phyloP scores from a whole-genome alignment of 2,888 invertebrate genomes.

The Invenusta paracnida region DNA sequence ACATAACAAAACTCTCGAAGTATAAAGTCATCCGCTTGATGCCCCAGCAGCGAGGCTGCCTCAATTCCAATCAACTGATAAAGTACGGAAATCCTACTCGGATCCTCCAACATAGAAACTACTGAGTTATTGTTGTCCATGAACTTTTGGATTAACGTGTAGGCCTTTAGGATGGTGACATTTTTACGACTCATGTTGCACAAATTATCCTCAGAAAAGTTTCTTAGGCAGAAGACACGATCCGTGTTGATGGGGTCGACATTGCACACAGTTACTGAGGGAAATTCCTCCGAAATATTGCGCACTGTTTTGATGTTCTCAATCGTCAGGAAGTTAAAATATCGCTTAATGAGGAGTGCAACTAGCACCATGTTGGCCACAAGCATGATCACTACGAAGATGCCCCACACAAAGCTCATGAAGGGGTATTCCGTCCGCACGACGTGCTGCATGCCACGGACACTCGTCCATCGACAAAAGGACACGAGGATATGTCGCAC shows the following conservation, averaged over 20 bases:
- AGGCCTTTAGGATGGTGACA: neutral
- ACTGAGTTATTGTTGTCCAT: neutral
- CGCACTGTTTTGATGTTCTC: slow-evolving; percentile 27
- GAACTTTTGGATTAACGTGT: neutral
- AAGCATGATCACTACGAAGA: slow-evolving; percentile 32
- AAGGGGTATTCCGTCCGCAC: slow-evolving; percentile 22
- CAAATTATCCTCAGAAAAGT: neutral
- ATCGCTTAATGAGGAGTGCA: neutral
- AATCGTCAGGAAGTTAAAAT: slow-evolving; percentile 20
- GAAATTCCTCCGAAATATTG: neutral
- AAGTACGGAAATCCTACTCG: slow-evolving; percentile 26
- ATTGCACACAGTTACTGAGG: slow-evolving; percentile 32
- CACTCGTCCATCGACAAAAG: slow-evolving; percentile 34
- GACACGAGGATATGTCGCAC: neutral
- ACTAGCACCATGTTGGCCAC: slow-evolving; percentile 29
- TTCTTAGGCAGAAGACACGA: slow-evolving; percentile 5
- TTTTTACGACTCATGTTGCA: neutral
- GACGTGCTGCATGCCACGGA: slow-evolving; percentile 34
- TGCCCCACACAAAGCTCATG: neutral
- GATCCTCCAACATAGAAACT: slow-evolving; percentile 20
- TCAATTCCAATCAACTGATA: slow-evolving; percentile 32
- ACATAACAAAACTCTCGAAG: slow-evolving; percentile 28
- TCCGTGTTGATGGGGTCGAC: slow-evolving; percentile 34
- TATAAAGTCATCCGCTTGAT: slow-evolving; percentile 29
- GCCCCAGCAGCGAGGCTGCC: neutral